phyloP scores from a whole-genome alignment of 2,888 invertebrate genomes.

The Leucoma salicis region DNA sequence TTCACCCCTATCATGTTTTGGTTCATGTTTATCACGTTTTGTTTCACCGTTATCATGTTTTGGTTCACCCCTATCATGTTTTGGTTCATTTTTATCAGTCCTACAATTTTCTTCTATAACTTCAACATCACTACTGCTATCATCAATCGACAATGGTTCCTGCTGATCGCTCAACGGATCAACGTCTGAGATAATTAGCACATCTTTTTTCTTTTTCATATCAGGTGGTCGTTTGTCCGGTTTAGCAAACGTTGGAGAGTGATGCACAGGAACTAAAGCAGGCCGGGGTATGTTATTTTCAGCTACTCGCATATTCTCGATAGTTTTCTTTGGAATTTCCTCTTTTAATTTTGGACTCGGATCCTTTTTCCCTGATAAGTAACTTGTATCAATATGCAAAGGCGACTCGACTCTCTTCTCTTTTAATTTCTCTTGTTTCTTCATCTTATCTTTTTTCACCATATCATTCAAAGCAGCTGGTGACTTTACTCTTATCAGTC shows the following conservation, averaged over 20 bases:
- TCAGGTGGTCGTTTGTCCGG: slow-evolving; percentile 70
- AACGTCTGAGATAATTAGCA: slow-evolving; percentile 65
- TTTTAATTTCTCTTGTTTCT: slow-evolving; percentile 50
- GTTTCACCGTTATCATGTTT: too few relatives aligned
- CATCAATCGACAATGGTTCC: slow-evolving; percentile 65
- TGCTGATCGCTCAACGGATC: slow-evolving; percentile 60
- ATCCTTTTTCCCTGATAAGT: slow-evolving; percentile 50
- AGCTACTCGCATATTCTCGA: slow-evolving; percentile 59
- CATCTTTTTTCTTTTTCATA: slow-evolving; percentile 68
- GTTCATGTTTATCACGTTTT: slow-evolving; percentile 55
- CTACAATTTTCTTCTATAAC: slow-evolving; percentile 54
- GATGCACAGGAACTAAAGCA: slow-evolving; percentile 59
- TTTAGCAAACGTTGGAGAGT: slow-evolving; percentile 72
- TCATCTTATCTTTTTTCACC: slow-evolving; percentile 54
- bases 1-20: slow-evolving; percentile 53
- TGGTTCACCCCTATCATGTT: too few relatives aligned
- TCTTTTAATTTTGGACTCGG: slow-evolving; percentile 60
- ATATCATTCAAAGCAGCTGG: slow-evolving; percentile 73
- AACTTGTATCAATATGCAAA: slow-evolving; percentile 61
- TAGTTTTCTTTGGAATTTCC: slow-evolving; percentile 59
- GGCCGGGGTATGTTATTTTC: slow-evolving; percentile 72
- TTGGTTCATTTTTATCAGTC: too few relatives aligned
- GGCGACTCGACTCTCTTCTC: slow-evolving; percentile 52
- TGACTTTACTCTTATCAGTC: slow-evolving; percentile 68
- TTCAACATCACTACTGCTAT: slow-evolving; percentile 78